Percentiles rank a stretch among this genome's conserved stretches.
Evolutionary conservation across 2,113 vertebrate genomes (phyloP).

Genomic region (Semnopithecus entellus): DNA sequence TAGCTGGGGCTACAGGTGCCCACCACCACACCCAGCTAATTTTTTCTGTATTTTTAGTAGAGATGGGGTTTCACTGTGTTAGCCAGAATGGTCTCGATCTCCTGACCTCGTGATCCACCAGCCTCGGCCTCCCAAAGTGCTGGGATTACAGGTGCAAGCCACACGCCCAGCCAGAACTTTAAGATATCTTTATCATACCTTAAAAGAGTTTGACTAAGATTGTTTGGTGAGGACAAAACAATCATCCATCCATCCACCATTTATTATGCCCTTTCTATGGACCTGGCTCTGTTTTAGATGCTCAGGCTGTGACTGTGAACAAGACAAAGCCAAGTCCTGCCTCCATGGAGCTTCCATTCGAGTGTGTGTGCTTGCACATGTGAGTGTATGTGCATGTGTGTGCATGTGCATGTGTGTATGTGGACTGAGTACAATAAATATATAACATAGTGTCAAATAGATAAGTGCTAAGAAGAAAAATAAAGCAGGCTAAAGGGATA

Average conservation of each 20-base stretch:
- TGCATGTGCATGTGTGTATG: not conserved
- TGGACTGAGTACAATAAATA: not conserved
- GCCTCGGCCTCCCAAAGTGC: no score
- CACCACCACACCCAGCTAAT: no score
- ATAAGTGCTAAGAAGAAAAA: not conserved
- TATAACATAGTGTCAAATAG: not conserved
- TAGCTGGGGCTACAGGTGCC: no score
- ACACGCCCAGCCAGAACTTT: not conserved
- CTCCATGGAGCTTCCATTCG: not conserved
- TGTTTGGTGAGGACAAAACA: not conserved
- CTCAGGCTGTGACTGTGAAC: not conserved
- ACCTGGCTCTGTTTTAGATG: not conserved
- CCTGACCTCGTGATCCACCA: no score
- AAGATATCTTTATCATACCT: not conserved
- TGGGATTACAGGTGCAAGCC: no score
- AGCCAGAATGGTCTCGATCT: no score
- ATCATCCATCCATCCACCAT: not conserved
- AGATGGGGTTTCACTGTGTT: no score
- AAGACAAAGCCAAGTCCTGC: not conserved
- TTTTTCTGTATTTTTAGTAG: no score
- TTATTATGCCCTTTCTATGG: not conserved
- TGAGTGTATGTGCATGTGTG: no score
- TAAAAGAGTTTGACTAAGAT: not conserved
- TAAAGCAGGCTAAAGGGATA: not conserved
- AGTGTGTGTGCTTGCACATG: no score